phyloP scores from a whole-genome alignment of 2,888 invertebrate species.

The Meiosimyza decipiens region DNA sequence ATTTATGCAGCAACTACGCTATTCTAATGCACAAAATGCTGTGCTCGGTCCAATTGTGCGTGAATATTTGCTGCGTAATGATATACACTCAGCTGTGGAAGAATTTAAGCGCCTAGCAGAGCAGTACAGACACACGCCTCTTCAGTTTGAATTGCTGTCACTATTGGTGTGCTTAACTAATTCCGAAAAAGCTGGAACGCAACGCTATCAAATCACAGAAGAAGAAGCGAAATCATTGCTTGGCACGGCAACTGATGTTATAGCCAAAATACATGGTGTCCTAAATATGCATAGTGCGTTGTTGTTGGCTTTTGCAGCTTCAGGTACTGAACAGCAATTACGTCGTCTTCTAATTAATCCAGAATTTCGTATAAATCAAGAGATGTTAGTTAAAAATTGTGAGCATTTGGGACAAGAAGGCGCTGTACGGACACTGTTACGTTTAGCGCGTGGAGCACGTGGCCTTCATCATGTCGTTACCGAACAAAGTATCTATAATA shows the following conservation, averaged over 20 bases:
- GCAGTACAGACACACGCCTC: slow-evolving; percentile 72
- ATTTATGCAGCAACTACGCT: slow-evolving; percentile 68
- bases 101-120: slow-evolving; percentile 69
- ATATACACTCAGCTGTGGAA: slow-evolving; percentile 68
- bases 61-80: slow-evolving; percentile 71
- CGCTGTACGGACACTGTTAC: slow-evolving; percentile 56
- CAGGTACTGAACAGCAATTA: slow-evolving; percentile 66
- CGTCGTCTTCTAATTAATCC: slow-evolving; percentile 69
- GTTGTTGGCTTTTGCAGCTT: slow-evolving; percentile 67
- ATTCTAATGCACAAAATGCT: slow-evolving; percentile 71
- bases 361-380: slow-evolving; percentile 69
- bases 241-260: slow-evolving; percentile 58
- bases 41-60: slow-evolving; percentile 74
- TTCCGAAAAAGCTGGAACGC: slow-evolving; percentile 40
- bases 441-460: slow-evolving; percentile 59
- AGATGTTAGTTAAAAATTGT: slow-evolving; percentile 69
- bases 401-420: slow-evolving; percentile 65
- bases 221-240: slow-evolving; percentile 64
- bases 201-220: slow-evolving; percentile 47
- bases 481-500: slow-evolving; percentile 62
- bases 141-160: slow-evolving; percentile 74
- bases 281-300: slow-evolving; percentile 65
- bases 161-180: slow-evolving; percentile 61
- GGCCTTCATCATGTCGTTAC: slow-evolving; percentile 59
- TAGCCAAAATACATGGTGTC: slow-evolving; percentile 66